Conservation (phyloP, 2,113 vertebrate species). For the Semnopithecus entellus region DNA sequence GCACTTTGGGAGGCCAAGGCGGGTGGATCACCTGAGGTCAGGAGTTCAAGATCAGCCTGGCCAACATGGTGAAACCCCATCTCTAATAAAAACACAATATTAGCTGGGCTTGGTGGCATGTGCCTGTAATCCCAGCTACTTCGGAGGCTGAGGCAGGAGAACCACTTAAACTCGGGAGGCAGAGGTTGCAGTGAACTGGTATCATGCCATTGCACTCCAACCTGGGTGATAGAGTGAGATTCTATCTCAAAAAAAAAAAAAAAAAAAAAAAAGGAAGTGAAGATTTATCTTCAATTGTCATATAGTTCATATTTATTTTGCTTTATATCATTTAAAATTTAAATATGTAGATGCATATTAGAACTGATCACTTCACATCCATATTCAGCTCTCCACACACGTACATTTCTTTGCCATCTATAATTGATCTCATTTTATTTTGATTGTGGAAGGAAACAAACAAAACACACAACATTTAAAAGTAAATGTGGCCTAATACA, state of each 20-base stretch:
- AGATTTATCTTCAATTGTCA: not conserved
- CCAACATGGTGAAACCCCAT: too few species aligned
- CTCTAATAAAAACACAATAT: too few species aligned
- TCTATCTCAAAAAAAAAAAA: not conserved
- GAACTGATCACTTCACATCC: not conserved
- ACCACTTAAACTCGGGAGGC: too few species aligned
- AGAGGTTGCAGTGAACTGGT: too few species aligned
- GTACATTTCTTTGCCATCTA: not conserved
- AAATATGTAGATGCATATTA: not conserved
- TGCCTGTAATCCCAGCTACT: too few species aligned
- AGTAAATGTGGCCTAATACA: not conserved
- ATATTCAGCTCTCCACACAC: not conserved
- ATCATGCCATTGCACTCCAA: too few species aligned
- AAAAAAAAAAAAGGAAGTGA: not conserved
- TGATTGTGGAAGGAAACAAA: not conserved
- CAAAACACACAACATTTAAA: not conserved
- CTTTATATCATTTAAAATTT: not conserved
- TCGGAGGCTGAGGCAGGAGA: too few species aligned
- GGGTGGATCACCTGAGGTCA: too few species aligned
- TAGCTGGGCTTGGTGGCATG: too few species aligned
- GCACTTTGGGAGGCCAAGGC: too few species aligned
- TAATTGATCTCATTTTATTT: not conserved
- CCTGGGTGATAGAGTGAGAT: too few species aligned
- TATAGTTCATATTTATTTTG: not conserved
- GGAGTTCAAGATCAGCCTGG: too few species aligned